Evolutionary conservation across 2,797 vertebrate species (phyloP).

Genomic region (Pyrrhura leucotis): DNA sequence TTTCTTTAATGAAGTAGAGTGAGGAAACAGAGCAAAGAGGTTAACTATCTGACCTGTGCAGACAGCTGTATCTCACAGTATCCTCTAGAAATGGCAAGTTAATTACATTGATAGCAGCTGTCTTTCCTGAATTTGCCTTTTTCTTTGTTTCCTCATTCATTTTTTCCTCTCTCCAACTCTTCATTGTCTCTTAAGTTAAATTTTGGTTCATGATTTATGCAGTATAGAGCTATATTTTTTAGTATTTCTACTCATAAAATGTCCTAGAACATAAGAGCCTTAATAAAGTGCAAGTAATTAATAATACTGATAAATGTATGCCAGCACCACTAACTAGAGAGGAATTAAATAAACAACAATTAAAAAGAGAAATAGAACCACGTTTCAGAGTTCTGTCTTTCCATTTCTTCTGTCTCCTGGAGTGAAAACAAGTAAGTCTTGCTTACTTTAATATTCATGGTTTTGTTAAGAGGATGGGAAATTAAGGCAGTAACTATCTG

Average conservation of each 20-base stretch:
- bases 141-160: background rate
- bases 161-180: background rate
- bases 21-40: background rate
- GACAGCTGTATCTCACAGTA: background rate
- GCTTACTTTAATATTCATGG: background rate
- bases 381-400: background rate
- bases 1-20: background rate
- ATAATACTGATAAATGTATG: background rate
- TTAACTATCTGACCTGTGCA: background rate
- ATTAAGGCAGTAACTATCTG: background rate
- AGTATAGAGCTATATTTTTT: background rate
- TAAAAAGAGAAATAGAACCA: background rate
- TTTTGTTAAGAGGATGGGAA: background rate
- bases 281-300: background rate
- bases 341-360: background rate
- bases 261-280: background rate
- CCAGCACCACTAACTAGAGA: background rate
- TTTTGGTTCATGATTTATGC: background rate
- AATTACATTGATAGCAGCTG: background rate
- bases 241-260: background rate
- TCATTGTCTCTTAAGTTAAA: background rate
- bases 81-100: background rate
- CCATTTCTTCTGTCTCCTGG: background rate
- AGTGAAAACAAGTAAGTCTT: background rate
- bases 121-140: background rate